Evolutionary conservation across 2,113 vertebrate genomes (phyloP).

Genomic region (Tiliqua scincoides): DNA sequence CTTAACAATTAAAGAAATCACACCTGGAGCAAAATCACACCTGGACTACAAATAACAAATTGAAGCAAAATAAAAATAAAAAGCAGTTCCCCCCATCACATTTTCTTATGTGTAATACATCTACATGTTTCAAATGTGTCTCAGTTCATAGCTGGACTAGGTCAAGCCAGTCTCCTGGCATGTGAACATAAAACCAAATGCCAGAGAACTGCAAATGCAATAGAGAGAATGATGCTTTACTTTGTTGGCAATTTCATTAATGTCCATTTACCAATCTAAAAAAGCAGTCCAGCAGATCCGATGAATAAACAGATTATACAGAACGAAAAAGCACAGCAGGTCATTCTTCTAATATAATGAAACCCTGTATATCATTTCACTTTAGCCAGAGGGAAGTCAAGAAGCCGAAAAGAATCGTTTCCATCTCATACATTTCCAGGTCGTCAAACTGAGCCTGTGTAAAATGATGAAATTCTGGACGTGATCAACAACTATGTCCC

Average conservation of each 20-base stretch:
- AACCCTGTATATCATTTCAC: background rate
- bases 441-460: background rate
- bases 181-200: background rate
- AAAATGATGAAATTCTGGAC: background rate
- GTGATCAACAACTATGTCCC: background rate
- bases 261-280: background rate
- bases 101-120: background rate
- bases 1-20: too few species aligned
- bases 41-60: background rate
- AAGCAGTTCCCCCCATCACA: background rate
- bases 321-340: background rate
- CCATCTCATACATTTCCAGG: background rate
- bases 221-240: conserved; percentile 3
- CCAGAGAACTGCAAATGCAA: background rate
- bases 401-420: background rate
- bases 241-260: conserved; percentile 17
- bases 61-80: background rate
- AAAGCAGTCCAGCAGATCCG: conserved; percentile 3
- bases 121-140: conserved; percentile 1
- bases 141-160: background rate
- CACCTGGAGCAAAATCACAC: background rate
- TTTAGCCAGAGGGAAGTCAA: background rate
- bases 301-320: conserved; percentile 9
- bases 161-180: background rate
- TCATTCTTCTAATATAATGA: conserved; percentile 11